Base-by-base conservation (phyloP, 2,113 vertebrate species). In the Notothenia rossii region DNA sequence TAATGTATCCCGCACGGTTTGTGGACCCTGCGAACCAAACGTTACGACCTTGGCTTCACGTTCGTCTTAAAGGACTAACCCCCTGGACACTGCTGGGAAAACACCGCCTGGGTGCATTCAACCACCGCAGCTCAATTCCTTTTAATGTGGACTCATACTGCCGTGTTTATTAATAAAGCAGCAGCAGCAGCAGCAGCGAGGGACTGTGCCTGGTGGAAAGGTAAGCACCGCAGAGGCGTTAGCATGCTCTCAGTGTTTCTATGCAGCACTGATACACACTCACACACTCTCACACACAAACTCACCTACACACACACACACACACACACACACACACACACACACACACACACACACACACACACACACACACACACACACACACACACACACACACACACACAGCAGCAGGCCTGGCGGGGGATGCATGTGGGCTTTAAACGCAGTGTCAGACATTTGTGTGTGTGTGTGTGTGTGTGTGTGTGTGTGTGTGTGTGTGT, bases 11-110 rank as follows among this genome's bases (percentile, higher is more conserved):
- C 50, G 78, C 77, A 71, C 85, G 76, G 62, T 46, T 50, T 60
- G 84, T 64, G 75, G 70, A 81, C 63, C 68, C 67, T 56, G 64
- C 64, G 65, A 86, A 80, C 40, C 79, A 83, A 36, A 71, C 88
- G 71, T 65, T 55, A 25, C 83, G 80, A 84, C 84, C 69, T 81
- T 84, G 86, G 83, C 75, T 86, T 60, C 81, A 74, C 33, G 81
- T 88, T 62, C 69, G 81, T 4, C 75, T 87, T 17, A 86, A 81
- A 86, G 72, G 74, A 86, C 50, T 78, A 56, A 33, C 59, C 64
- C 62, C 61, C 54, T 6, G 72, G 72, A 75, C 25, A 2, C 72
- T 66, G 68, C 75, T 61, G 71, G 77, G 50, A 55, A 77, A 83
- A 73, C 45, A 61, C 65, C 45, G 65, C 74, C 45, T 9, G 72